phyloP scores from a whole-genome alignment of 2,888 invertebrate species.

The Melinopterus prodromus region DNA sequence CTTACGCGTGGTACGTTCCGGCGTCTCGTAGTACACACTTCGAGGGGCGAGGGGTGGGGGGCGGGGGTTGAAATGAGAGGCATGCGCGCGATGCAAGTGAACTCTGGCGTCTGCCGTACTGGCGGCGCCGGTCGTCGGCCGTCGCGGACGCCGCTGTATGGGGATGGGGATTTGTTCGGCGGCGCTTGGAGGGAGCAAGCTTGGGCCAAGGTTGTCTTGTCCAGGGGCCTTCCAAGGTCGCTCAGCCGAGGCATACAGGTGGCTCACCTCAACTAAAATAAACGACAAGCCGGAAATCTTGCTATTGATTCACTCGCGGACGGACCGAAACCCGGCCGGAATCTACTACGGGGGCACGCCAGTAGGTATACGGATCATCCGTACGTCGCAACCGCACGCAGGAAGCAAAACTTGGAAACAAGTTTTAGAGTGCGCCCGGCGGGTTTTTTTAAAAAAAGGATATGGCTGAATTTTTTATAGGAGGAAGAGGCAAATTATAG shows the following conservation, averaged over 20 bases:
- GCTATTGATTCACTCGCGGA: conserved; percentile 34
- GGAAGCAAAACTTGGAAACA: too few species aligned
- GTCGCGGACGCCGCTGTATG: not conserved
- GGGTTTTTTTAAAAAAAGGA: too few species aligned
- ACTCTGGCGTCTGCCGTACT: conserved; percentile 25
- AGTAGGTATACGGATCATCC: too few species aligned
- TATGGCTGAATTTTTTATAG: too few species aligned
- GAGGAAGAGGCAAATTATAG: too few species aligned
- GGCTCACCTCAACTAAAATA: conserved; percentile 39
- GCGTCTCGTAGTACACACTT: conserved; percentile 4
- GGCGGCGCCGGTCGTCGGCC: conserved; percentile 23
- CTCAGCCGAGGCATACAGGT: conserved; percentile 35
- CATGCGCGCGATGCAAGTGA: conserved; percentile 9
- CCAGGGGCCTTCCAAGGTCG: conserved; percentile 40
- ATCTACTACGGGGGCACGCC: too few species aligned
- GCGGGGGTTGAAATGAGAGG: not conserved
- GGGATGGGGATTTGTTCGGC: not conserved
- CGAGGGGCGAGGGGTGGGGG: conserved; percentile 27
- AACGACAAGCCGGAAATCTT: conserved; percentile 38
- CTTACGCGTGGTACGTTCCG: conserved; percentile 20
- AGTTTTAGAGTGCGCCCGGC: too few species aligned
- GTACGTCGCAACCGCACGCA: too few species aligned
- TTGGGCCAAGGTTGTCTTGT: conserved; percentile 38
- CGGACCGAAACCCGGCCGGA: not conserved
- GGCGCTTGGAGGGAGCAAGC: conserved; percentile 25